A percentile compares a stretch with the other conserved stretches of the same genome.
Evolutionary conservation across 2,797 vertebrate species (phyloP).

Genomic region (Sebastes vulpes): DNA sequence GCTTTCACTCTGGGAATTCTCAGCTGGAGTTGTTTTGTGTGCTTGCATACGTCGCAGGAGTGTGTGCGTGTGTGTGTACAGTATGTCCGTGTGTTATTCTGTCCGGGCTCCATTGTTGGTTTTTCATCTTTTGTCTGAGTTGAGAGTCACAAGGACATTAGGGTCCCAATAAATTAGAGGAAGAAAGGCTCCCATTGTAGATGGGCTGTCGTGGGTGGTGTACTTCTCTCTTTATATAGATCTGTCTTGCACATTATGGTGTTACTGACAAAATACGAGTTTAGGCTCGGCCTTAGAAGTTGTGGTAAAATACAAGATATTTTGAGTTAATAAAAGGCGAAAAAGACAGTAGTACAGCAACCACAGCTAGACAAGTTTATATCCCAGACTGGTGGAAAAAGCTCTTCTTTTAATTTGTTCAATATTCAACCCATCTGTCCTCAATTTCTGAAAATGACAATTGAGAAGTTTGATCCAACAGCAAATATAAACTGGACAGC

Average conservation of each 20-base stretch:
- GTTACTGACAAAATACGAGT: constrained; percentile 68
- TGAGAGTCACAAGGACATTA: constrained; percentile 79
- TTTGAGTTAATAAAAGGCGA: constrained; percentile 76
- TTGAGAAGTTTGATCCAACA: constrained; percentile 79
- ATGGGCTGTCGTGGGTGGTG: constrained; percentile 72
- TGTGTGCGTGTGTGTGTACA: constrained; percentile 18
- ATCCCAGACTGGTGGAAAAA: constrained; percentile 73
- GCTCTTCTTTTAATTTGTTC: constrained; percentile 61
- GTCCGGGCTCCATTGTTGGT: constrained; percentile 54
- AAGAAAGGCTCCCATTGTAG: constrained; percentile 79
- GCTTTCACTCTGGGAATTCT: constrained; percentile 77
- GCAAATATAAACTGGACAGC: constrained; percentile 83
- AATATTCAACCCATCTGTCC: constrained; percentile 83
- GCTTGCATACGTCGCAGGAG: constrained; percentile 26
- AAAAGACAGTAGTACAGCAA: constrained; percentile 61
- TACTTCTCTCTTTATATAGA: constrained; percentile 69
- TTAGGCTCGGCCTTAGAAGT: constrained; percentile 71
- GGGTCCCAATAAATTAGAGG: constrained; percentile 76
- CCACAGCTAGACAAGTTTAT: constrained; percentile 77
- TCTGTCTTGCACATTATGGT: constrained; percentile 72
- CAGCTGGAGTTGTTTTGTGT: constrained; percentile 55
- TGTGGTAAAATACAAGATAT: constrained; percentile 73
- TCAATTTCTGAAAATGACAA: constrained; percentile 66
- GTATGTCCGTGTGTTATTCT: constrained; percentile 50
- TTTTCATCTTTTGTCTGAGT: constrained; percentile 77